Conservation (phyloP, 2,113 vertebrate genomes). For the Scortum barcoo region DNA sequence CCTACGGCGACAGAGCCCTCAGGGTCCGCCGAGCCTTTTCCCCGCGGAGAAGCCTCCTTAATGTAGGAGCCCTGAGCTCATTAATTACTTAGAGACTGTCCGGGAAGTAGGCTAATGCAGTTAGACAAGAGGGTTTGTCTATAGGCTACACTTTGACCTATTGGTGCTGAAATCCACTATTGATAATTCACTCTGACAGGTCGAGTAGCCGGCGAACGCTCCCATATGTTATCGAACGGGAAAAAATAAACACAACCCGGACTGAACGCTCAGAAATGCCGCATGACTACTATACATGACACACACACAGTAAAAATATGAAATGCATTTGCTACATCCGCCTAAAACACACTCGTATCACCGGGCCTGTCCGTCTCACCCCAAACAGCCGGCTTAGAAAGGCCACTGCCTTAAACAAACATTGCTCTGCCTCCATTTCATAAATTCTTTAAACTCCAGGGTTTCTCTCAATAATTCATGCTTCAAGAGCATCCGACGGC, state of each 20-base stretch:
- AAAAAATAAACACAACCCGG: neutral
- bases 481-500: constrained; percentile 54
- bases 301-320: neutral
- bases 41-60: constrained; percentile 30
- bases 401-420: constrained; percentile 79
- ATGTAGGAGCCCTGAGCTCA: constrained; percentile 64
- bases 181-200: constrained; percentile 60
- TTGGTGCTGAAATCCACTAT: constrained; percentile 41
- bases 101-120: constrained; percentile 75
- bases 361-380: constrained; percentile 35
- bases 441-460: constrained; percentile 80
- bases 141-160: constrained; percentile 54
- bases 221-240: neutral
- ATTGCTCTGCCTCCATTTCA: constrained; percentile 73
- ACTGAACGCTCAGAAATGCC: neutral
- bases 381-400: constrained; percentile 62
- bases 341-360: constrained; percentile 25
- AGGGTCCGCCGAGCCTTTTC: neutral
- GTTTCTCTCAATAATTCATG: constrained; percentile 79
- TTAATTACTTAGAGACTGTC: constrained; percentile 74
- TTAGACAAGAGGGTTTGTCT: constrained; percentile 60
- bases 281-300: too few species aligned
- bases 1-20: constrained; percentile 12
- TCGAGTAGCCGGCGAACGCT: neutral
- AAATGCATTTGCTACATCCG: neutral